Conservation (phyloP, 2,113 vertebrate species). For the Eptesicus fuscus region DNA sequence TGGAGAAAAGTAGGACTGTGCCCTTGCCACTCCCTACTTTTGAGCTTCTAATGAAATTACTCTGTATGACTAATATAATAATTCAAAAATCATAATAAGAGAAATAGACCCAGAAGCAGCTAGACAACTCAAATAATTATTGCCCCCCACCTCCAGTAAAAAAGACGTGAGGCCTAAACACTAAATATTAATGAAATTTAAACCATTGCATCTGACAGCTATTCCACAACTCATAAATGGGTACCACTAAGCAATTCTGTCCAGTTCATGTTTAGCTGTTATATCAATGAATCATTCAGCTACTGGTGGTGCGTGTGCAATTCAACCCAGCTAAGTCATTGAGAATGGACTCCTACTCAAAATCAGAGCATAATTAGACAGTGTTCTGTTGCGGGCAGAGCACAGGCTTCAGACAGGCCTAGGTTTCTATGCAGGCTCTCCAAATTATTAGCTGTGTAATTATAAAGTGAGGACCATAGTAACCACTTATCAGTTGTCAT, state of each 20-base stretch:
- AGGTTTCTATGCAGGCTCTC: background rate
- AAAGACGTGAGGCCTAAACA: background rate
- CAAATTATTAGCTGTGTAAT: background rate
- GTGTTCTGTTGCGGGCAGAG: background rate
- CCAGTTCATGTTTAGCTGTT: background rate
- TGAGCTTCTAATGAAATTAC: constrained; percentile 10
- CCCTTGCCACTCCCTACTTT: background rate
- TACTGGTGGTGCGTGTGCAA: background rate
- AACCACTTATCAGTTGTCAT: background rate
- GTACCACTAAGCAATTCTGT: background rate
- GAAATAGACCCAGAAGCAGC: background rate
- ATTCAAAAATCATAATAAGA: background rate
- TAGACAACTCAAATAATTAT: background rate
- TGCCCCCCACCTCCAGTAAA: background rate
- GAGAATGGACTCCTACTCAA: background rate
- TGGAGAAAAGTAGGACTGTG: background rate
- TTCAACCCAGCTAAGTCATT: background rate
- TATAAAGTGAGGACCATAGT: background rate
- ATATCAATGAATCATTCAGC: background rate
- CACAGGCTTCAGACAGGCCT: background rate
- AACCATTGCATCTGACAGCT: background rate
- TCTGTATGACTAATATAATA: background rate
- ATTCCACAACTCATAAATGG: background rate
- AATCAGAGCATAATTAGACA: background rate
- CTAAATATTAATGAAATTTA: background rate